Evolutionary conservation across 2,797 vertebrate genomes (phyloP), one percentile per base, ranked within the genome.

Genomic region (Sebastes wilsoni): DNA sequence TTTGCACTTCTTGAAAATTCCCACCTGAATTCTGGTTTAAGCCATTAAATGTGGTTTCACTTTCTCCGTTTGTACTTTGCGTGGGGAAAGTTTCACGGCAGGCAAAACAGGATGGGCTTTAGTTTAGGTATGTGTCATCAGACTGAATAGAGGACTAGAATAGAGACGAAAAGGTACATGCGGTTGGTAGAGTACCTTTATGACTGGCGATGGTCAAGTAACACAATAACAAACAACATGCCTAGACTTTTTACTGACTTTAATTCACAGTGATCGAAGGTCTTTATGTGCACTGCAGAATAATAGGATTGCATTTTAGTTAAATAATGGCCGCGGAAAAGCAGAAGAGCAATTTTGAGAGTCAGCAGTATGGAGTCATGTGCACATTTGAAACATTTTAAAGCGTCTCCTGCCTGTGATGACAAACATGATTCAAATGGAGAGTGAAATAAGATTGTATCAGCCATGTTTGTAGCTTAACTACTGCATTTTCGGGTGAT

Each of bases 1-100:
- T 77, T 84, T 84, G 62, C 5, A 22, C 68, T 69, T 86, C 54
- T 56, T 78, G 49, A 84, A 89, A 92, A 80, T 73, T 84, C 74
- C 84, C 84, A 82, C 62, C 65, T 81, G 36, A 79, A 36, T 72
- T 85, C 36, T 68, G n/a, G 11, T 75, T 86, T 77, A 83, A 89
- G 88, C 85, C 83, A 88, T n/a, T 88, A 22, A 56, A 54, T 20
- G 54, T 83, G 77, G 86, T 88, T 92, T 93, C 77, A 84, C 76
- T 92, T 87, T 87, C 82, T 85, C 55, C 4, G 32, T 75, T 66
- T 87, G 87, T 74, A 76, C 81, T 90, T 66, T 75, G 56, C 52
- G 52, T 62, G 82, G 89, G 93, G 93, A 89, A 92, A 91, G 85
- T 94, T 95, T 93, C 22, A 72, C 62, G 83, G 82, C 81, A 87